phyloP scores from a whole-genome alignment of 2,797 vertebrate species.

The Xenopus petersii region DNA sequence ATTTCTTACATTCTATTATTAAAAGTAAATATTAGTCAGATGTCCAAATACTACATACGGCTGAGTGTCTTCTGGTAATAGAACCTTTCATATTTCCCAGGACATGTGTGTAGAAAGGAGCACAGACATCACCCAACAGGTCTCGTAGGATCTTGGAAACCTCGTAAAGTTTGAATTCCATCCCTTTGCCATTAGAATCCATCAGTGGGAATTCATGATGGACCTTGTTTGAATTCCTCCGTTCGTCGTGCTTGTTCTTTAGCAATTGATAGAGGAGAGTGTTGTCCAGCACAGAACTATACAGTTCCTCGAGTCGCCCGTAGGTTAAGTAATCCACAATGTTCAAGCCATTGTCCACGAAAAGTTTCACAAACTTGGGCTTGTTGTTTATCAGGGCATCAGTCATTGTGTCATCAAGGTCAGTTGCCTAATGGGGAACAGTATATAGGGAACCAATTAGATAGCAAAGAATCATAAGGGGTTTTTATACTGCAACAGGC shows the following conservation, averaged over 20 bases:
- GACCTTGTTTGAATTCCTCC: conserved; percentile 7
- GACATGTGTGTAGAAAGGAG: conserved; percentile 65
- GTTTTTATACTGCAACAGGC: no score
- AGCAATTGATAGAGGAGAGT: conserved; percentile 68
- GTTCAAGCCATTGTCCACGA: conserved; percentile 80
- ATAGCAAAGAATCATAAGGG: no score
- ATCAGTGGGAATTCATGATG: conserved; percentile 16
- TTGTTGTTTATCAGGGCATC: conserved; percentile 83
- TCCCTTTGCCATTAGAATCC: conserved; percentile 27
- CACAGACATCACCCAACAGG: conserved; percentile 76
- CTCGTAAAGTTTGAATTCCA: conserved; percentile 64
- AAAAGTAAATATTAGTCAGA: no score
- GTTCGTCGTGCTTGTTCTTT: conserved; percentile 61
- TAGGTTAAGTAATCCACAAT: conserved; percentile 78
- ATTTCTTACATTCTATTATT: no score
- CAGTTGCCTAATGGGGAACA: conserved; percentile 68
- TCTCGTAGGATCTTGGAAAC: conserved; percentile 73
- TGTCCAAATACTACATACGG: conserved; percentile 53
- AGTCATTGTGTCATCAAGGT: conserved; percentile 80
- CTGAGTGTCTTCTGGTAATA: conserved; percentile 57
- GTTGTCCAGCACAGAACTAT: conserved; percentile 66
- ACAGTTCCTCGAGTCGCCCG: conserved; percentile 72
- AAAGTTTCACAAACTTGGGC: conserved; percentile 83
- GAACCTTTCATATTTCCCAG: conserved; percentile 51
- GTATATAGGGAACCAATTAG: background rate